Evolutionary conservation across 2,113 vertebrate species (phyloP).

Genomic region (Fregetta grallaria): DNA sequence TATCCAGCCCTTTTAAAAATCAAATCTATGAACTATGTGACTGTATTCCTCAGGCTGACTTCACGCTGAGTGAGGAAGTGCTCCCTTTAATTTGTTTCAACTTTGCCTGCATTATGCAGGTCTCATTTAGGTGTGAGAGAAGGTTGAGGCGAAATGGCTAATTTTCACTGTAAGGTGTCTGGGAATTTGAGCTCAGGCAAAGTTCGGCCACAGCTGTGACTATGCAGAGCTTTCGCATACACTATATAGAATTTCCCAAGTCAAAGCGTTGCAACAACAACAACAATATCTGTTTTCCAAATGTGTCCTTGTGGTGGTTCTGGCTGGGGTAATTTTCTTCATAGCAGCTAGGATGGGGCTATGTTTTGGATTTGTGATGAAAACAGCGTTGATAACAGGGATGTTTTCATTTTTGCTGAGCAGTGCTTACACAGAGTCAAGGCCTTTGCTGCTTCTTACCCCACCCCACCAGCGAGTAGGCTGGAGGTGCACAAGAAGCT

Average conservation of each 20-base stretch:
- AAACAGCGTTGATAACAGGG: too few relatives aligned
- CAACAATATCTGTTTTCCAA: neutral
- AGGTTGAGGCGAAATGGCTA: neutral
- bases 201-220: neutral
- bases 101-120: neutral
- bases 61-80: neutral
- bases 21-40: neutral
- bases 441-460: too few relatives aligned
- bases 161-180: neutral
- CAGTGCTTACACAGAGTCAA: too few relatives aligned
- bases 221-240: neutral
- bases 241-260: neutral
- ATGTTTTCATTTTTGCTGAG: too few relatives aligned
- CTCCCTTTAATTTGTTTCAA: slow-evolving; percentile 8
- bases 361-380: too few relatives aligned
- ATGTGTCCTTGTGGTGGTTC: neutral
- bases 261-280: neutral
- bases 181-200: neutral
- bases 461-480: too few relatives aligned
- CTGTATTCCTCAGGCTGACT: neutral
- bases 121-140: neutral
- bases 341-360: too few relatives aligned
- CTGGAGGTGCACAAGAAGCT: too few relatives aligned
- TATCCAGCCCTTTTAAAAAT: slow-evolving; percentile 18
- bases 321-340: too few relatives aligned